These are phyloP conservation scores for Pelvicachromis taeniatus DNA, from an alignment of 2,113 vertebrate species.

Conservation along the genomic window DNA sequence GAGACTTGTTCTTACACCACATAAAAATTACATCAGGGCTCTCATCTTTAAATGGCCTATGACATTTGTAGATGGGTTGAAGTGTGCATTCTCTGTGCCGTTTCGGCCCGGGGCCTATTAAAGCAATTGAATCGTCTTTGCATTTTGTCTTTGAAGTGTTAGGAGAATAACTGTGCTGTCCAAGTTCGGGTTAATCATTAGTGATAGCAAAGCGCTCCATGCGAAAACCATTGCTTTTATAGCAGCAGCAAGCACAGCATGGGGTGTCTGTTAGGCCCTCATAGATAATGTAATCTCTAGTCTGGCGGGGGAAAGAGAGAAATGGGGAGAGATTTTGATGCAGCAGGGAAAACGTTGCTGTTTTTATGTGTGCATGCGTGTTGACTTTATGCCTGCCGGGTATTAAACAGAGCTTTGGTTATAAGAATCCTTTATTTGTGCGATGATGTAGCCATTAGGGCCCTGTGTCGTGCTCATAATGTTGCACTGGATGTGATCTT, in stretches of 20 bases:
- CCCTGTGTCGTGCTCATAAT: neutral
- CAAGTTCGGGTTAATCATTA: constrained; percentile 30
- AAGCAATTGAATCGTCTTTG: constrained; percentile 36
- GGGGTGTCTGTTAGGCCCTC: neutral
- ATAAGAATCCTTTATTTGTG: constrained; percentile 19
- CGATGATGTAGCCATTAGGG: constrained; percentile 23
- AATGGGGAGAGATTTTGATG: neutral
- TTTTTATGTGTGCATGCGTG: neutral
- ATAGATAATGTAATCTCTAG: neutral
- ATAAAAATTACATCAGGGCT: constrained; percentile 34
- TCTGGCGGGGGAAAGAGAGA: neutral
- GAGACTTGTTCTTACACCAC: constrained; percentile 3
- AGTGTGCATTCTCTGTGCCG: neutral
- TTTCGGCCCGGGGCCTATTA: constrained; percentile 24
- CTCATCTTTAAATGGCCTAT: constrained; percentile 40
- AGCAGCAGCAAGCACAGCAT: neutral
- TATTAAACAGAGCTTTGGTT: neutral
- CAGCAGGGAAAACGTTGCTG: neutral
- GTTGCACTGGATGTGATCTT: constrained; percentile 8
- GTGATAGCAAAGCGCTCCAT: constrained; percentile 2
- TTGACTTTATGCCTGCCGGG: neutral
- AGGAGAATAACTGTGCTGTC: neutral
- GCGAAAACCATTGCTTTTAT: neutral
- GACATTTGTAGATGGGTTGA: constrained; percentile 43
- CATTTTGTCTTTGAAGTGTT: constrained; percentile 43